Evolutionary conservation across 2,113 vertebrate species (phyloP).

Genomic region (Myodes glareolus): DNA sequence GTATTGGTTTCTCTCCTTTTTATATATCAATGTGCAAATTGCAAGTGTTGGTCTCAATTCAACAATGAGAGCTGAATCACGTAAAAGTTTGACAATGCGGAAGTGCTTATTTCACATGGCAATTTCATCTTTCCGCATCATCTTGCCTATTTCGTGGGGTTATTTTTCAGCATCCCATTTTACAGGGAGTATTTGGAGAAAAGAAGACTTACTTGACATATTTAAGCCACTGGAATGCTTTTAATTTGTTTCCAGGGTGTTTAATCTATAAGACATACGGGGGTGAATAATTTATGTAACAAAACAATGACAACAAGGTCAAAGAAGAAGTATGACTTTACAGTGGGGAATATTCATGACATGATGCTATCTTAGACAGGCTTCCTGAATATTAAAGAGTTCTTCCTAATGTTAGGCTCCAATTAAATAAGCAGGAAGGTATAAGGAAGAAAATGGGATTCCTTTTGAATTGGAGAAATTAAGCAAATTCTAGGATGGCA

Average conservation of each 20-base stretch:
- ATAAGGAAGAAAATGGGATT: conserved; percentile 72
- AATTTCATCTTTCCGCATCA: conserved; percentile 65
- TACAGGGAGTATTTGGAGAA: conserved; percentile 57
- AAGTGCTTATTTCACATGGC: conserved; percentile 9
- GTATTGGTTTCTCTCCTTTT: neutral
- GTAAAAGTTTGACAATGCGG: neutral
- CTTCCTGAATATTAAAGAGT: conserved; percentile 81
- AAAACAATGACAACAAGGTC: conserved; percentile 85
- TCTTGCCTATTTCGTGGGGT: conserved; percentile 32
- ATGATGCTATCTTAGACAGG: conserved; percentile 73
- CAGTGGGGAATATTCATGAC: conserved; percentile 76
- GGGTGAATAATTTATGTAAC: conserved; percentile 84
- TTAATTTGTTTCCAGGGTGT: conserved; percentile 79
- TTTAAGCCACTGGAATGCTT: conserved; percentile 72
- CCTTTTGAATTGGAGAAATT: conserved; percentile 70
- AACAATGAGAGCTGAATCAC: conserved; percentile 7
- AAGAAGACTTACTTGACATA: conserved; percentile 67
- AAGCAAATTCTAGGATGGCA: conserved; percentile 57
- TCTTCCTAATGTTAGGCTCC: conserved; percentile 76
- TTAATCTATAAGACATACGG: conserved; percentile 78
- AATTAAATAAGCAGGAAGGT: conserved; percentile 79
- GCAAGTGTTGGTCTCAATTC: neutral
- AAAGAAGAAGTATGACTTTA: conserved; percentile 80
- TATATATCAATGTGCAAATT: neutral
- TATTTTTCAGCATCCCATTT: conserved; percentile 73